These are phyloP conservation scores for Equus przewalskii DNA, from an alignment of 2,113 vertebrate genomes.

Conservation along the genomic window DNA sequence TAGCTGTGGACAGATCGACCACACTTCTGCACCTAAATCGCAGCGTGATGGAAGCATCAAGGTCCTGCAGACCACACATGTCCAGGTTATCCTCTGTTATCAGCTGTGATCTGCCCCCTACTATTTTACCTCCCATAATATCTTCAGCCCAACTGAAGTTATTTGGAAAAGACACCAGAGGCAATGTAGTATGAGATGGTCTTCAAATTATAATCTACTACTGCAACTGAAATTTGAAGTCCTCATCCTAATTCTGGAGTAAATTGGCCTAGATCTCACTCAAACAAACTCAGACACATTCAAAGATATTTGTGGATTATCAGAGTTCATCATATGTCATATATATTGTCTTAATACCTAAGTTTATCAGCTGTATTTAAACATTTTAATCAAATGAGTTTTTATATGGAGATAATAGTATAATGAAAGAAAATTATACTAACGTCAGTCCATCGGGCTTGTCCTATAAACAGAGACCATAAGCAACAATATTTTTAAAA, in stretches of 20 bases:
- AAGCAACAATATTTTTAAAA: background rate
- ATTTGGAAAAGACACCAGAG: background rate
- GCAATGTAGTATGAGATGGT: background rate
- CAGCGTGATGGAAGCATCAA: background rate
- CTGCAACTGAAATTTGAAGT: background rate
- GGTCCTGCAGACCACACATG: fast-evolving
- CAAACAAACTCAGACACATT: background rate
- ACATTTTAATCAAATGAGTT: background rate
- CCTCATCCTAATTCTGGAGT: background rate
- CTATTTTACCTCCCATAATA: background rate
- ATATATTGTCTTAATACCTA: background rate
- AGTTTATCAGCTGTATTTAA: background rate
- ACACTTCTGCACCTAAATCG: background rate
- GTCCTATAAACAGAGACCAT: background rate
- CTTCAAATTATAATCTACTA: background rate
- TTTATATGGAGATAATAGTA: background rate
- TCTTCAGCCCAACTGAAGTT: background rate
- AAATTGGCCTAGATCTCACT: background rate
- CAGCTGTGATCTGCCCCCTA: background rate
- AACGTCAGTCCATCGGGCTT: background rate
- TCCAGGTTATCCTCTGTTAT: background rate
- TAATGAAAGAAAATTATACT: background rate
- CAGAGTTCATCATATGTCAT: background rate
- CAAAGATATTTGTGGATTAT: background rate
- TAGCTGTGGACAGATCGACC: background rate